A percentile compares a stretch with the other conserved stretches of the same genome.
These are phyloP conservation scores for Sesamia inferens DNA, from an alignment of 2,888 invertebrate species.

Conservation along the genomic window DNA sequence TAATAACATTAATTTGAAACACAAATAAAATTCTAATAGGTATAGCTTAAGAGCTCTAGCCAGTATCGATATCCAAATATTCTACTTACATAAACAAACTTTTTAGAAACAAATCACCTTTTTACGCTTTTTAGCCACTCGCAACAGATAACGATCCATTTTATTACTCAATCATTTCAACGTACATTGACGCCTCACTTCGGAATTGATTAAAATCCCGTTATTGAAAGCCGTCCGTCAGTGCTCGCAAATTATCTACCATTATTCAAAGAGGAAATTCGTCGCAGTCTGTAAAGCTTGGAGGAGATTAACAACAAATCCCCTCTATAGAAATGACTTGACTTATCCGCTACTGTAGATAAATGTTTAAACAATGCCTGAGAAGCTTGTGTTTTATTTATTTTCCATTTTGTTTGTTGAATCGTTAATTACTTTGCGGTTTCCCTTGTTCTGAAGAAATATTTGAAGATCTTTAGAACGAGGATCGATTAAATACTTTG, in stretches of 20 bases:
- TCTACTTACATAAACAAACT: not conserved
- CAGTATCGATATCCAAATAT: not conserved
- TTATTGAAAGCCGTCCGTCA: slow-evolving; percentile 11
- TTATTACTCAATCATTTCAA: not conserved
- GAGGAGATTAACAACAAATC: slow-evolving; percentile 24
- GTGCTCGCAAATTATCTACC: slow-evolving; percentile 22
- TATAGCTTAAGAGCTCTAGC: not conserved
- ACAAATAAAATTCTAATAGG: too few relatives aligned
- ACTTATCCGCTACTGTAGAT: slow-evolving; percentile 21
- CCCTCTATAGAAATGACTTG: slow-evolving; percentile 24
- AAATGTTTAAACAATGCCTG: slow-evolving; percentile 22
- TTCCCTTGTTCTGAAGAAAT: not conserved
- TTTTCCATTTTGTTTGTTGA: not conserved
- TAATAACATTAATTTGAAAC: too few relatives aligned
- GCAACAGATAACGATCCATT: not conserved
- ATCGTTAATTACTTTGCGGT: slow-evolving; percentile 5
- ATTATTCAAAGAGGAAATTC: slow-evolving; percentile 25
- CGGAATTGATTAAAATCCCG: not conserved
- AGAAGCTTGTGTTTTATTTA: slow-evolving; percentile 6
- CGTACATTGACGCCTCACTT: not conserved
- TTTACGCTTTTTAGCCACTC: too few relatives aligned
- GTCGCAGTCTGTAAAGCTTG: slow-evolving; percentile 16
- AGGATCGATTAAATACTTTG: not conserved
- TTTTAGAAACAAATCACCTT: not conserved
- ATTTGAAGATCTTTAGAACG: not conserved